Evolutionary conservation across 2,888 invertebrate species (phyloP).

Genomic region (Lysandra coridon): DNA sequence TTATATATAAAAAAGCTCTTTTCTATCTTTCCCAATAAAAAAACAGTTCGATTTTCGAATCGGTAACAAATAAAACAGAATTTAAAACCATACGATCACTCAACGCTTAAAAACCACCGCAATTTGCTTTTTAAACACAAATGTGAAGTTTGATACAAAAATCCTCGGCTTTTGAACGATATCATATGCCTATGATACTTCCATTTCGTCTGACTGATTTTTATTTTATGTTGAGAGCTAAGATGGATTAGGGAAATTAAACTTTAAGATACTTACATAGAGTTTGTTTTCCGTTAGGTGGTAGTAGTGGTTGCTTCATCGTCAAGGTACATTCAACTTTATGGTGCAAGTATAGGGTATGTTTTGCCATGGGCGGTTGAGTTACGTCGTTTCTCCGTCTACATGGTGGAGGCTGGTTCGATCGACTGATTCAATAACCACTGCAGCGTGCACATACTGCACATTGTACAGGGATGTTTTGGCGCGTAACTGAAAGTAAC

Average conservation of each 20-base stretch:
- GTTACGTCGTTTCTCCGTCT: conserved; percentile 20
- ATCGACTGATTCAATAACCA: conserved; percentile 44
- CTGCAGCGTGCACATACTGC: conserved; percentile 17
- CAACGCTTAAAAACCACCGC: not conserved
- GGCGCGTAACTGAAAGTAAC: not conserved
- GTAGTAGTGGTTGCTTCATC: conserved; percentile 46
- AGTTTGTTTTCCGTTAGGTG: not conserved
- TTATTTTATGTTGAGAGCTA: conserved; percentile 19
- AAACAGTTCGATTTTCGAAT: not conserved
- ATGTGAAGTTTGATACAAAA: not conserved
- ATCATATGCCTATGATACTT: conserved; percentile 21
- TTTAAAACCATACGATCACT: not conserved
- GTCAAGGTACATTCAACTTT: not conserved
- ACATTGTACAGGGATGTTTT: not conserved
- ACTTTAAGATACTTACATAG: not conserved
- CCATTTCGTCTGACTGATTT: conserved; percentile 4
- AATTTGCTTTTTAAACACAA: not conserved
- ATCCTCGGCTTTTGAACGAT: conserved; percentile 4
- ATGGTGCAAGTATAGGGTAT: not conserved
- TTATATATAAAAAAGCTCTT: too few relatives aligned
- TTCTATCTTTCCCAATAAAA: not conserved
- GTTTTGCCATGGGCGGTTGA: not conserved
- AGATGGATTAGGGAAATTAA: not conserved
- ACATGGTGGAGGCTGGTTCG: conserved; percentile 48
- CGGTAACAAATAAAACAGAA: not conserved